Evolutionary conservation across 2,888 invertebrate species (phyloP).

Genomic region (Apantesis nais): DNA sequence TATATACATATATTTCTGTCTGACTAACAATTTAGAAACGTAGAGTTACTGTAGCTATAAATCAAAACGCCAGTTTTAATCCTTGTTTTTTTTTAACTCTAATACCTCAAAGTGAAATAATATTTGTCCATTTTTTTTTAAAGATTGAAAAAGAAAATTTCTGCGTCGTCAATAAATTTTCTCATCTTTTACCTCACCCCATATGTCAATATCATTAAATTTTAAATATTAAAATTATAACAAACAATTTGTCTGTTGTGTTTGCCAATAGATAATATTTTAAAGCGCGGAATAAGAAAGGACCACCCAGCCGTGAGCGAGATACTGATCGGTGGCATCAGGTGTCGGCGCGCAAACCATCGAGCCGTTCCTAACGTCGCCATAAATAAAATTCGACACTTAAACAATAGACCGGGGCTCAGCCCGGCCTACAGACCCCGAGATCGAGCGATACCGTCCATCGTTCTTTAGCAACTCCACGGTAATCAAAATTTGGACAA

Average conservation of each 20-base stretch:
- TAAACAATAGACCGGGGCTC: constrained; percentile 69
- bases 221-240: not conserved
- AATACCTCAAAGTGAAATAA: not conserved
- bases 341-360: constrained; percentile 65
- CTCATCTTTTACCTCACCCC: not conserved
- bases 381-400: constrained; percentile 79
- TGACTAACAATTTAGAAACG: not conserved
- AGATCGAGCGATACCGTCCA: constrained; percentile 63
- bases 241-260: constrained; percentile 16
- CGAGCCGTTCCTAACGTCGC: constrained; percentile 56
- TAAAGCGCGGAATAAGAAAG: constrained; percentile 18
- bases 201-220: not conserved
- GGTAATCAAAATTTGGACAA: constrained; percentile 64
- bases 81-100: not conserved
- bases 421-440: constrained; percentile 60
- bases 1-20: not conserved
- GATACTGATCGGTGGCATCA: constrained; percentile 75
- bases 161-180: not conserved
- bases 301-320: constrained; percentile 69
- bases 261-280: constrained; percentile 27
- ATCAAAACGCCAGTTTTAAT: not conserved
- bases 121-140: not conserved
- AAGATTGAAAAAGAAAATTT: not conserved
- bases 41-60: not conserved
- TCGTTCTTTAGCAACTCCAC: constrained; percentile 41